phyloP scores from a whole-genome alignment of 2,797 vertebrate genomes.

The Podarcis siculus region DNA sequence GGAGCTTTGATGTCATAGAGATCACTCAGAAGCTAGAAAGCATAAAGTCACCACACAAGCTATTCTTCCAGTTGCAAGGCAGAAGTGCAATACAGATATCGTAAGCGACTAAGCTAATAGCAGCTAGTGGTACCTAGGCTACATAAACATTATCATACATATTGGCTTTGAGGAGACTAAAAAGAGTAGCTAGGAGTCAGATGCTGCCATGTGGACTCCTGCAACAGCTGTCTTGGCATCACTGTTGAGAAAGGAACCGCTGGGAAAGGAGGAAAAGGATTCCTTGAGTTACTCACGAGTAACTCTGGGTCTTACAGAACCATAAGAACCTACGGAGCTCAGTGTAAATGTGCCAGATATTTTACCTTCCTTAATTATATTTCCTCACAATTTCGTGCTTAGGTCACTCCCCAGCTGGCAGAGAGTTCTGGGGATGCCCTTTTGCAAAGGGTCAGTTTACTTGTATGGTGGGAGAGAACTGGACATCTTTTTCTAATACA shows the following conservation, averaged over 20 bases:
- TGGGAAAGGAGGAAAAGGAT: neutral
- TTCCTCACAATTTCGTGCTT: neutral
- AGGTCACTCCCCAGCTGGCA: neutral
- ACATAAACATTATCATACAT: neutral
- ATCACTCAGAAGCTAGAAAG: neutral
- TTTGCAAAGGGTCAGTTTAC: neutral
- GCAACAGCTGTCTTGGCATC: neutral
- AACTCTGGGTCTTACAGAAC: neutral
- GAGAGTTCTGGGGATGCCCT: neutral
- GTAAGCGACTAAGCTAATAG: neutral
- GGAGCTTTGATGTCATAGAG: neutral
- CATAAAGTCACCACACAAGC: neutral
- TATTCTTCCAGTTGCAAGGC: neutral
- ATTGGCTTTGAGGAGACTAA: constrained; percentile 1
- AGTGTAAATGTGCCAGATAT: neutral
- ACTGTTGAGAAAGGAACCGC: neutral
- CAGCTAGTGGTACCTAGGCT: neutral
- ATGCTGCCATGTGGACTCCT: neutral
- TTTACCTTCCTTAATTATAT: neutral
- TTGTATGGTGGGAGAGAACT: neutral
- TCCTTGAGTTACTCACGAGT: neutral
- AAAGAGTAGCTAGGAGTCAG: no score
- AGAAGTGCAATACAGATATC: neutral
- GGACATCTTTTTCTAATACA: neutral
- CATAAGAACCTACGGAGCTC: neutral